Percentiles rank a stretch among this genome's conserved stretches.
These are phyloP conservation scores for Capitulum mitella DNA, from an alignment of 2,888 invertebrate genomes.

Conservation along the genomic window DNA sequence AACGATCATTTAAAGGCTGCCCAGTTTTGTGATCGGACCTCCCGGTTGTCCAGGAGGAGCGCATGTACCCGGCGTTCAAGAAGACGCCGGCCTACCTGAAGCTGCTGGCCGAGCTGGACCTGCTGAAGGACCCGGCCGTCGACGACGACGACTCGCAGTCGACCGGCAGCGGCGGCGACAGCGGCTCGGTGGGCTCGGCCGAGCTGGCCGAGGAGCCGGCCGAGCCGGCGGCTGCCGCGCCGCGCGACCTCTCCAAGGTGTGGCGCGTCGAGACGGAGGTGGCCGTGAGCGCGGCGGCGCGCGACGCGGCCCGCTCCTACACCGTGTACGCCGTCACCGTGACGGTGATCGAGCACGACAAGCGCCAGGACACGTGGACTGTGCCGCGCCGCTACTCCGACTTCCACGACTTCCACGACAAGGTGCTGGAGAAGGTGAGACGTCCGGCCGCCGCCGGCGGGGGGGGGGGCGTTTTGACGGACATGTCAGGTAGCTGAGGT, in stretches of 20 bases:
- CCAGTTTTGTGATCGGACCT: too few relatives aligned
- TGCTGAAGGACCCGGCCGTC: slow-evolving; percentile 52
- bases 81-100: slow-evolving; percentile 54
- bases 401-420: slow-evolving; percentile 76
- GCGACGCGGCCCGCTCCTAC: slow-evolving; percentile 74
- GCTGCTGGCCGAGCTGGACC: slow-evolving; percentile 63
- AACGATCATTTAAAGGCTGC: too few relatives aligned
- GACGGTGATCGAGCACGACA: slow-evolving; percentile 52
- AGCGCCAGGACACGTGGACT: slow-evolving; percentile 73
- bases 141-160: slow-evolving; percentile 44
- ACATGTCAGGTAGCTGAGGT: too few relatives aligned
- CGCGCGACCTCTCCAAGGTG: not conserved
- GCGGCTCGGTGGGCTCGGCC: slow-evolving; percentile 74
- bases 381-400: slow-evolving; percentile 88
- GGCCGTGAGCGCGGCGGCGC: slow-evolving; percentile 55
- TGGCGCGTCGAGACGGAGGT: slow-evolving; percentile 7
- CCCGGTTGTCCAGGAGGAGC: too few relatives aligned
- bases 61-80: slow-evolving; percentile 1
- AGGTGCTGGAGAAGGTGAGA: slow-evolving; percentile 62
- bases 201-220: slow-evolving; percentile 85
- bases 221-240: slow-evolving; percentile 52
- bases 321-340: slow-evolving; percentile 83
- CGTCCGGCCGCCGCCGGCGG: not conserved
- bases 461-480: not conserved
- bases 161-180: slow-evolving; percentile 54